Conservation (phyloP, 2,113 vertebrate species). For the Zonotrichia leucophrys region DNA sequence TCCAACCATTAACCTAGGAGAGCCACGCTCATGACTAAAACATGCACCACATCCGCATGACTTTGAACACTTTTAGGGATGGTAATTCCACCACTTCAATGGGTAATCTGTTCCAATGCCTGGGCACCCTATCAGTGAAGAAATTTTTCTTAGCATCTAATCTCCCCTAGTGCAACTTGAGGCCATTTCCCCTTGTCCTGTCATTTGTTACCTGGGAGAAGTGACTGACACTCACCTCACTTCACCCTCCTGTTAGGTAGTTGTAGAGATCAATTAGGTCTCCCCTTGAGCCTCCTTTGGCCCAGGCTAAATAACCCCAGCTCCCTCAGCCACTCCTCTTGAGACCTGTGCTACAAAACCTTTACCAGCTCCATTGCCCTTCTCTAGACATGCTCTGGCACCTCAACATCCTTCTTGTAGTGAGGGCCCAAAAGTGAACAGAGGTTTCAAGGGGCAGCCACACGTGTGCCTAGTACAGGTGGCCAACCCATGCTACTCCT, state of each 20-base stretch:
- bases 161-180: background rate
- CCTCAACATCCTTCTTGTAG: background rate
- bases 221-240: background rate
- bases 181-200: background rate
- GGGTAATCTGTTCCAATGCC: background rate
- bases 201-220: background rate
- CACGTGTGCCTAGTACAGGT: background rate
- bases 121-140: background rate
- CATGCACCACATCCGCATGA: background rate
- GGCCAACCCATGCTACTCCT: background rate
- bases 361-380: background rate
- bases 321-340: background rate
- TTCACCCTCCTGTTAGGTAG: background rate
- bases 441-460: background rate
- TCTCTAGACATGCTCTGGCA: background rate
- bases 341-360: background rate
- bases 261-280: background rate
- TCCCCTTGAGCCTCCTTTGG: background rate
- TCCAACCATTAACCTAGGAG: background rate
- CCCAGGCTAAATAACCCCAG: background rate
- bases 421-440: background rate
- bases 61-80: background rate
- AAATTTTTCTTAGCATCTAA: background rate
- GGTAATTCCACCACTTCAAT: background rate
- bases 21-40: rapidly evolving